Evolutionary conservation across 2,888 invertebrate genomes (phyloP).

Genomic region (Meiosimyza platycephala): DNA sequence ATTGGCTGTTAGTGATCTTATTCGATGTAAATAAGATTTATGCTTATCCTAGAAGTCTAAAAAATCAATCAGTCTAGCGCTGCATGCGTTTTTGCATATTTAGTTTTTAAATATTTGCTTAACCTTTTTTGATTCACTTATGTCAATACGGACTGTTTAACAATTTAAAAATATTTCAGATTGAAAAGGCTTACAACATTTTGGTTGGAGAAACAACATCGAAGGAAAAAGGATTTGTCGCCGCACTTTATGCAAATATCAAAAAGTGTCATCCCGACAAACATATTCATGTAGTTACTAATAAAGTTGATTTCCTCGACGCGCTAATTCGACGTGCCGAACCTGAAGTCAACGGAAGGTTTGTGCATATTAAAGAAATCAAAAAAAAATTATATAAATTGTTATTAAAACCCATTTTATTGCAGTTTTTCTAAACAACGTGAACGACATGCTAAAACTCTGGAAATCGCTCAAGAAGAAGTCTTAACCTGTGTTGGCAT

Average conservation of each 20-base stretch:
- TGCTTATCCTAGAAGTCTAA: too few relatives aligned
- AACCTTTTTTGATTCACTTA: too few relatives aligned
- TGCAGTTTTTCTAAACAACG: slow-evolving; percentile 74
- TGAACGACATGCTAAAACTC: slow-evolving; percentile 94
- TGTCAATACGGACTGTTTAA: too few relatives aligned
- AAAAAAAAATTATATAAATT: background rate
- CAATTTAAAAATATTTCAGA: slow-evolving; percentile 62
- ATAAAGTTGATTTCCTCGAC: slow-evolving; percentile 87
- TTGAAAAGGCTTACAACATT: slow-evolving; percentile 84
- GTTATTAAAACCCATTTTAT: slow-evolving; percentile 32
- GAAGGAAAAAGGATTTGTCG: slow-evolving; percentile 90
- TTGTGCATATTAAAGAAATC: slow-evolving; percentile 38
- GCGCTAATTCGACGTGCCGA: slow-evolving; percentile 90
- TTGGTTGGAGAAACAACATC: slow-evolving; percentile 87
- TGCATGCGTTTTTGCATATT: too few relatives aligned
- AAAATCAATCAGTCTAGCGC: too few relatives aligned
- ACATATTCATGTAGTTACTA: slow-evolving; percentile 86
- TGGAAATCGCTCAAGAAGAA: slow-evolving; percentile 97
- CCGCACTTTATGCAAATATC: slow-evolving; percentile 87
- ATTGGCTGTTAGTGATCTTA: too few relatives aligned
- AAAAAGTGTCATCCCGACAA: slow-evolving; percentile 86
- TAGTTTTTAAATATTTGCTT: too few relatives aligned
- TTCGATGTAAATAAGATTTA: too few relatives aligned
- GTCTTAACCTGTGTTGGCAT: slow-evolving; percentile 94
- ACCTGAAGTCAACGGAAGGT: slow-evolving; percentile 89